Conservation (phyloP, 2,797 vertebrate species). For the Poliocrania exsul region DNA sequence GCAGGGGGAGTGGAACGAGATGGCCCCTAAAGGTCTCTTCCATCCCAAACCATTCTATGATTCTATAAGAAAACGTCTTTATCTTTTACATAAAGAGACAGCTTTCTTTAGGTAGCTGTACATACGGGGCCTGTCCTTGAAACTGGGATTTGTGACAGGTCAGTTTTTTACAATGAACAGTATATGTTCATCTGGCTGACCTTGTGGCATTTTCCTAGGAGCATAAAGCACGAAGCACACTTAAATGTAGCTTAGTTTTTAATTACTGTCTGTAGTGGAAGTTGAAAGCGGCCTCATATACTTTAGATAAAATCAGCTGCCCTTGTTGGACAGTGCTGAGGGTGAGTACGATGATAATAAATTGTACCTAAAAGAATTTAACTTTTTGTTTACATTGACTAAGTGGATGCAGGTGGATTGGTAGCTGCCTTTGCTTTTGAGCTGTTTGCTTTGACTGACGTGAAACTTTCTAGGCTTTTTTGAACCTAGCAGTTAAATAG, state of each 20-base stretch:
- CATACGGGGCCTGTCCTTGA: neutral
- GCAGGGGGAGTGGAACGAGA: neutral
- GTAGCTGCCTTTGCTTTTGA: neutral
- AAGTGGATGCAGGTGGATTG: neutral
- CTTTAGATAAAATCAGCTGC: neutral
- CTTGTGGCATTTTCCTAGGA: neutral
- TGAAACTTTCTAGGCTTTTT: neutral
- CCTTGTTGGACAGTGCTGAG: neutral
- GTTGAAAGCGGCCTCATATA: neutral
- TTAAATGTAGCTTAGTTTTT: neutral
- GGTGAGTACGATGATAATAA: neutral
- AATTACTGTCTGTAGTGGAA: neutral
- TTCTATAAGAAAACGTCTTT: neutral
- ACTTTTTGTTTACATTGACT: neutral
- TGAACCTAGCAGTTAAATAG: neutral
- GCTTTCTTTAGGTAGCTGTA: neutral
- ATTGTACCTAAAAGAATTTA: neutral
- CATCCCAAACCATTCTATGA: neutral
- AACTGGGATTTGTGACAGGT: neutral
- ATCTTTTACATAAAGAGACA: neutral
- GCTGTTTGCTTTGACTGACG: neutral
- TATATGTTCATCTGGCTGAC: neutral
- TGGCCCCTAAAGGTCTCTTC: neutral
- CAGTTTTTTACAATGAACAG: neutral
- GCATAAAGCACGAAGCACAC: neutral